Evolutionary conservation across 2,113 vertebrate genomes (phyloP), one percentile per base, ranked within the genome.

Genomic region (Chaetodon auriga): DNA sequence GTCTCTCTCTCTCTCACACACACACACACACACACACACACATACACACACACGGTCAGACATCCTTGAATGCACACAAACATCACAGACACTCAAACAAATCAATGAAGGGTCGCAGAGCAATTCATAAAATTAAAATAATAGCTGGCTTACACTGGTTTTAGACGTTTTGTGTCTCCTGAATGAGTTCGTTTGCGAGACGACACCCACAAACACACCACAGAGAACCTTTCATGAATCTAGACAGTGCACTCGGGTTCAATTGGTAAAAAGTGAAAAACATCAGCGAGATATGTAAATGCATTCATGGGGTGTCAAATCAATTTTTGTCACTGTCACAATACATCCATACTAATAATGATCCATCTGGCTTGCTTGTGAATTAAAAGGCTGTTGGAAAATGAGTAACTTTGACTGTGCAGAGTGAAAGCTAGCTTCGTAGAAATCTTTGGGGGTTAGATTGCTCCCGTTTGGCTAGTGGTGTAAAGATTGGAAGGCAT

Each of bases 401-500:
- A 18, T 5, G n/a, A 63, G 71, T 89, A 85, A 82, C 88, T 88
- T 87, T 62, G 69, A 78, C 36, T 7, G 41, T 5, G 68, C 19
- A n/a, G 58, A 82, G 68, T 55, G 65, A 78, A 87, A 77, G 76
- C 55, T 66, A 91, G 70, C 82, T 66, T 21, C 18, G n/a, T 3
- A 18, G 61, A 75, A 78, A 81, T 88, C 89, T 80, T 88, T 3
- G 0, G 74, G 68, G 87, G 75, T 89, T 90, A 71, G 71, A 69
- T 48, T 75, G 82, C 75, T 90, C 84, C 85, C 82, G 75, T 87
- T 89, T 85, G 87, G 54, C 72, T 72, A 46, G n/a, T 76, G 84
- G 63, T 78, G 85, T 85, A 90, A 91, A 91, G 83, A 90, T 43
- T 83, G 78, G 81, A 90, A 79, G 64, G 73, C 65, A 70, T 36